phyloP scores from a whole-genome alignment of 2,888 invertebrate genomes.

The Apantesis nais region DNA sequence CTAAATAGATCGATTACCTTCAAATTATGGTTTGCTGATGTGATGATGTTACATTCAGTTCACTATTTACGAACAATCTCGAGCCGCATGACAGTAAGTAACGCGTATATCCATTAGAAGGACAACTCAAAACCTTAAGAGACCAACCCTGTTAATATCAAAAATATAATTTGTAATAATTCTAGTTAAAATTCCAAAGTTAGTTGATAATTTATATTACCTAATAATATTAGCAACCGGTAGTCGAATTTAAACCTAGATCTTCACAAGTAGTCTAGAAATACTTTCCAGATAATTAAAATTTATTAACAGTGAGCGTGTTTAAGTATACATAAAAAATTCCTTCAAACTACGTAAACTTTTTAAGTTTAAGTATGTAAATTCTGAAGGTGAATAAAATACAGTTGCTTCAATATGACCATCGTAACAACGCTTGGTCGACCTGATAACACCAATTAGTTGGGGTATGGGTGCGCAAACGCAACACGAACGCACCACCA shows the following conservation, averaged over 20 bases:
- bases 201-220: not conserved
- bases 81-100: not conserved
- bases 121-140: not conserved
- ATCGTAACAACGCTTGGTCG: constrained; percentile 52
- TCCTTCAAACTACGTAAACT: not conserved
- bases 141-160: not conserved
- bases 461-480: constrained; percentile 70
- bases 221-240: not conserved
- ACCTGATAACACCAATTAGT: constrained; percentile 67
- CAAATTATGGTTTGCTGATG: not conserved
- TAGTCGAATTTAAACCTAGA: not conserved
- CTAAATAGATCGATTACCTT: no score
- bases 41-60: not conserved
- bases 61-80: not conserved
- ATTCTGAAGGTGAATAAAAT: constrained; percentile 11
- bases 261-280: not conserved
- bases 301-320: not conserved
- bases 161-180: not conserved
- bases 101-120: no score
- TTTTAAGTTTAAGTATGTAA: not conserved
- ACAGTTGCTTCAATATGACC: constrained; percentile 27
- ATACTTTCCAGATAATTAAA: not conserved
- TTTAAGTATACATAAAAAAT: not conserved
- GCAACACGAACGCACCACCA: constrained; percentile 60
- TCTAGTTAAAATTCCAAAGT: not conserved